Percentiles rank a stretch among this genome's conserved stretches.
These are phyloP conservation scores for Lutjanus erythropterus DNA, from an alignment of 2,113 vertebrate genomes.

Conservation along the genomic window DNA sequence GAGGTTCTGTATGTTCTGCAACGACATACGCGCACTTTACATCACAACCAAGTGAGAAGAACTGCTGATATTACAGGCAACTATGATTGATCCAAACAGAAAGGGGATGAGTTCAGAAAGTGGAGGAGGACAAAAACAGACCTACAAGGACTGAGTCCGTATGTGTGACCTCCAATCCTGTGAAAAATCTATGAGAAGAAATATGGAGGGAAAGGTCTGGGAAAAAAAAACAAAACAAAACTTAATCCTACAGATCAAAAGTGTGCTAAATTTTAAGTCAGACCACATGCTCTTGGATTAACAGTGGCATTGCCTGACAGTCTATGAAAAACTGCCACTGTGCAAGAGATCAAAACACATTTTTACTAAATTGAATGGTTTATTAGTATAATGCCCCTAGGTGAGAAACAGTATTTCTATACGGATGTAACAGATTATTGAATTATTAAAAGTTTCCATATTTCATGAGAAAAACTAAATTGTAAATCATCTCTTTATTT, in stretches of 20 bases:
- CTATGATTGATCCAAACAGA: background rate
- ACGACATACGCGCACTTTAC: background rate
- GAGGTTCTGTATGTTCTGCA: background rate
- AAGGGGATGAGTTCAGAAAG: background rate
- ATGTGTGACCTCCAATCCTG: background rate
- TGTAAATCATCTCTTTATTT: background rate
- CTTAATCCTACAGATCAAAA: conserved; percentile 71
- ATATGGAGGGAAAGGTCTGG: conserved; percentile 33
- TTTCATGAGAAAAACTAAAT: background rate
- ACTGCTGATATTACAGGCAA: background rate
- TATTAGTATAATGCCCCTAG: background rate
- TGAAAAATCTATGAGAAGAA: conserved; percentile 7
- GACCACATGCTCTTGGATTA: conserved; percentile 82
- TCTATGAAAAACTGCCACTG: conserved; percentile 42
- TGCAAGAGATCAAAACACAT: conserved; percentile 49
- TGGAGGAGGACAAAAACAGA: background rate
- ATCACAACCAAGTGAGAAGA: background rate
- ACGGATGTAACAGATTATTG: background rate
- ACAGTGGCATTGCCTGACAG: conserved; percentile 33
- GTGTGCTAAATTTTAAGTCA: conserved; percentile 66
- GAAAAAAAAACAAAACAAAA: conserved; percentile 50
- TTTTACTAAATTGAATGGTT: conserved; percentile 24
- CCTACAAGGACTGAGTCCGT: background rate
- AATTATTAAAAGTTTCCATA: background rate
- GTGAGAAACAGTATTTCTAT: background rate